A percentile compares a stretch with the other conserved stretches of the same genome.
These are phyloP conservation scores for Schlechtendalia chinensis DNA, from an alignment of 1,140 invertebrate genomes.

Conservation along the genomic window DNA sequence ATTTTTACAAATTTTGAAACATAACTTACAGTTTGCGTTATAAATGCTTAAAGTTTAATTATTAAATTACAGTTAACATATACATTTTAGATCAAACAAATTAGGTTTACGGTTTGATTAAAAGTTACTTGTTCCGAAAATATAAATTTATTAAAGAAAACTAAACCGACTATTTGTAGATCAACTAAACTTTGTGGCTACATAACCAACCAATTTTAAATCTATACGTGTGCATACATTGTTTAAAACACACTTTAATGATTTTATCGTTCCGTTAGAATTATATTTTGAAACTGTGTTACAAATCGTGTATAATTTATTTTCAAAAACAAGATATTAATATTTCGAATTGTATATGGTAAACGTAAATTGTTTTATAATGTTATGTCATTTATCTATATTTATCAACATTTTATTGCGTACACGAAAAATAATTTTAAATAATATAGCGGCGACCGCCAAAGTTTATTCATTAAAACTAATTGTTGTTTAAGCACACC, in stretches of 20 bases:
- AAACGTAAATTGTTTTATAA: constrained; percentile 13
- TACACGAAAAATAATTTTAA: not conserved
- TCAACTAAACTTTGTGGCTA: not conserved
- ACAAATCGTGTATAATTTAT: constrained; percentile 9
- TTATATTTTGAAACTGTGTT: no score
- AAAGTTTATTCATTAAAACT: no score
- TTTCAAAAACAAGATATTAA: not conserved
- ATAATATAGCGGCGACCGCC: not conserved
- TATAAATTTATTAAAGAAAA: not conserved
- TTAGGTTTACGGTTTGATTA: not conserved
- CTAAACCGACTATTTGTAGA: not conserved
- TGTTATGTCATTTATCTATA: not conserved
- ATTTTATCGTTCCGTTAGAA: not conserved
- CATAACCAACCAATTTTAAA: not conserved
- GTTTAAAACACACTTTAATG: constrained; percentile 19
- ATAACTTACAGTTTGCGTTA: not conserved
- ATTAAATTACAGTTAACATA: constrained; percentile 22
- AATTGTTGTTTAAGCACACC: no score
- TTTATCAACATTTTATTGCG: not conserved
- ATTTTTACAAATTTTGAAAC: constrained; percentile 8
- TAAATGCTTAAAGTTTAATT: constrained; percentile 36
- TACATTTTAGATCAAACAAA: not conserved
- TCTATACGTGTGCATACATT: not conserved
- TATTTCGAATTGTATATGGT: not conserved
- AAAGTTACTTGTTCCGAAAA: not conserved